Evolutionary conservation across 2,888 invertebrate species (phyloP), one percentile per base, ranked within the genome.

Genomic region (Heliothis peltigera): DNA sequence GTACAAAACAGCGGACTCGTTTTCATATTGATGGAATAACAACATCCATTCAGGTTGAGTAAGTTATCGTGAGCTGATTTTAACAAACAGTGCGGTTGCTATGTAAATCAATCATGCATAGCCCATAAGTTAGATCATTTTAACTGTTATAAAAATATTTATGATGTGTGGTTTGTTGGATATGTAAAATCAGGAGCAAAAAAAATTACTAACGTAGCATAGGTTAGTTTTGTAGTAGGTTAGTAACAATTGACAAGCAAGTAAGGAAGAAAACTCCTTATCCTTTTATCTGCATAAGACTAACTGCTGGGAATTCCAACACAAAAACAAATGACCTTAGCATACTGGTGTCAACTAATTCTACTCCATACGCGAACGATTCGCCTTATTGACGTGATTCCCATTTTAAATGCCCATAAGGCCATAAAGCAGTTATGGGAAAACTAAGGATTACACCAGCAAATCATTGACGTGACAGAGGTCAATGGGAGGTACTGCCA

Each of bases 381-480:
- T 57, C 59, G 58, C 46, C 19, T 48, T 55, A 58, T 22, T 32
- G 8, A 61, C 64, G 77, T 64, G 66, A 69, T 63, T 39, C 15
- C n/a, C 52, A 70, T 66, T 62, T 52, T 47, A 60, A 65, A 46
- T 25, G 60, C n/a, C 12, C 63, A 60, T 70, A 73, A 73, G 74
- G 70, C 25, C 52, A 57, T 61, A 51, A 57, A 65, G 7, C 46
- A 51, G 62, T 64, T 67, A 59, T 71, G 66, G 72, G 81, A 61
- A 75, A 72, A 72, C 44, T 48, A 39, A 67, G 57, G 18, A 69
- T n/a, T 43, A 51, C 17, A 53, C 54, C 39, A 65, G 57, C 65
- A 42, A 65, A 62, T 62, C 61, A 77, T 77, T 77, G 63, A 49
- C 35, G 28, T 22, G 21, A 7, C 22, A 15, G 35, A 80, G 79